Evolutionary conservation across 1,140 invertebrate genomes (phyloP), one percentile per base, ranked within the genome.

Genomic region (Drosophila equinoxialis): DNA sequence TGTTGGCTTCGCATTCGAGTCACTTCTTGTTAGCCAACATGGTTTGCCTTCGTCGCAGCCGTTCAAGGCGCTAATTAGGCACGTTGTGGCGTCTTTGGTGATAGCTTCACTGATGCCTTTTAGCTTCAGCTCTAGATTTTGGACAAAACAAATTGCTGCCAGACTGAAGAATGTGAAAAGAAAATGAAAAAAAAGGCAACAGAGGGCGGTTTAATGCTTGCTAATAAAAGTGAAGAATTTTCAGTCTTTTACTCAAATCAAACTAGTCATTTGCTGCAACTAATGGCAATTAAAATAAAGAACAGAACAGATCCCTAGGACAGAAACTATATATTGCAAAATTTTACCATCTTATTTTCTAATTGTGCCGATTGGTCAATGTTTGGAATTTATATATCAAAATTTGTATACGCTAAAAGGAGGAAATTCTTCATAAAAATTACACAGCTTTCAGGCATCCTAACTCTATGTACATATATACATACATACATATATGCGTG

Each of bases 1-100:
- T 37, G 66, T 65, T 20, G 33, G 14, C 58, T 69, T 20, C 35
- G 13, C 59, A 48, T 41, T 51, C 14, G n/a, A 17, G 57, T 41
- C 60, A 60, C 70, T 45, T 55, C 65, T 77, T 77, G 72, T 55
- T 71, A 42, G 35, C 51, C 67, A 67, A 68, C 65, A 37, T 64
- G 2, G 20, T 20, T 23, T 58, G 60, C 23, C 39, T 17, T 26
- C 37, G 62, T 55, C 55, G 39, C 20, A 57, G 66, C 74, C 78
- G 74, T 65, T 63, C 59, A 73, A 83, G 72, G 69, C 83, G 83
- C 79, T 86, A 86, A 86, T 86, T 86, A 86, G 83, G 79, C 76
- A 85, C 74, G 75, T 71, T 84, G 81, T 80, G 71, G 81, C 68
- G 26, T 71, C 57, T 71, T 62, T 79, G 68, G 68, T 76, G 71